phyloP scores from a whole-genome alignment of 2,797 vertebrate genomes.

The Macropus fuliginosus region DNA sequence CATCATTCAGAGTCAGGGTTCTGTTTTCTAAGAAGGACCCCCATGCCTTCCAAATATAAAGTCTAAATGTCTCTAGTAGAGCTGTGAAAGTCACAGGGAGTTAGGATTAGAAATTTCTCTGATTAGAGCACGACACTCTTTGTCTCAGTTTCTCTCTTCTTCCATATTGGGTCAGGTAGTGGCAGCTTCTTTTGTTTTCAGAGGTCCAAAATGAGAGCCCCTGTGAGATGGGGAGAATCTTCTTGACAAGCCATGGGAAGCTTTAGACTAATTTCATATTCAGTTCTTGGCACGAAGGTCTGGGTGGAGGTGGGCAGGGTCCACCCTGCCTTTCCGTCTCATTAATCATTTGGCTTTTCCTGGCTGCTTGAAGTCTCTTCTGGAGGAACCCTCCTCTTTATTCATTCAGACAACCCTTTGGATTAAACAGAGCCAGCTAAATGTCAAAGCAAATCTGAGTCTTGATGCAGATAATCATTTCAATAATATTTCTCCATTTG shows the following conservation, averaged over 20 bases:
- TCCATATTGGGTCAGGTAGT: not conserved
- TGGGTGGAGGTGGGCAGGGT: slow-evolving; percentile 98
- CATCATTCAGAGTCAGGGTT: slow-evolving; percentile 60
- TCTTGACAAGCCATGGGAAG: slow-evolving; percentile 87
- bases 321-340: slow-evolving; percentile 96
- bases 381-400: slow-evolving; percentile 93
- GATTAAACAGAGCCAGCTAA: slow-evolving; percentile 99
- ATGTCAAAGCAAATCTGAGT: slow-evolving; percentile 99
- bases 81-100: not conserved
- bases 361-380: slow-evolving; percentile 93
- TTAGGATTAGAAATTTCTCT: slow-evolving; percentile 48
- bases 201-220: slow-evolving; percentile 75
- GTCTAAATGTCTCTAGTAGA: not conserved
- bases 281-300: slow-evolving; percentile 94
- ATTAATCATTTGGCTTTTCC: slow-evolving; percentile 97
- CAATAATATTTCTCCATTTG: slow-evolving; percentile 99
- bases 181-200: slow-evolving; percentile 77
- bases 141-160: slow-evolving; percentile 42
- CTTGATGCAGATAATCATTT: slow-evolving; percentile 99
- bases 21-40: slow-evolving; percentile 53
- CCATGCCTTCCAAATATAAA: slow-evolving; percentile 41
- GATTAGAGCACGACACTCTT: slow-evolving; percentile 45
- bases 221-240: slow-evolving; percentile 79
- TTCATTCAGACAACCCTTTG: slow-evolving; percentile 99
- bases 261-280: slow-evolving; percentile 92